Evolutionary conservation across 2,797 vertebrate species (phyloP), one percentile per base, ranked within the genome.

Genomic region (Pseudochirops cupreus): DNA sequence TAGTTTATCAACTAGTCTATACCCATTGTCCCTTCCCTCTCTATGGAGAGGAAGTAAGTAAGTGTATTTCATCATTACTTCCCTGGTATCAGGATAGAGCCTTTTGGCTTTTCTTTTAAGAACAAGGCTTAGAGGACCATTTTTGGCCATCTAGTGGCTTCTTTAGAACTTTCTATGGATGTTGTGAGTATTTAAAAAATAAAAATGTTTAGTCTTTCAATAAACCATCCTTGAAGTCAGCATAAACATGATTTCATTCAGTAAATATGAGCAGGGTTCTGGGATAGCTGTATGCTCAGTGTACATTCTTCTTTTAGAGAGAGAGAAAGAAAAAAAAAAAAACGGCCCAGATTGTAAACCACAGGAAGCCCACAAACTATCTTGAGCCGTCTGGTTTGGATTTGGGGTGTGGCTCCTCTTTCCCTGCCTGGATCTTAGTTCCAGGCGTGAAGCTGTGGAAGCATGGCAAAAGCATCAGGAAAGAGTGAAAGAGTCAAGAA

Each of bases 321-420:
- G 74, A 7, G 0, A 0, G 67, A 29, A 92, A 93, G 95, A 62
- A 9, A 31, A 62, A 62, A 9, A 31, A 62, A 59, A 31, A 33
- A 21, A 33, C 56, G 0, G 3, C 91, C 91, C 62, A 93, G 31
- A 0, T 0, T 0, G 0, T 53, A 46, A 56, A 39, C 91, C 87
- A 39, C 0, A 16, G 90, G 82, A 97, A 90, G 26, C 0, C 5
- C 59, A 39, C 3, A 54, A 28, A 0, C 92, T 62, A 46, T 94
- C n/a, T 91, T 13, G 3, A 31, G 54, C 29, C 58, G 90, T 95
- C 94, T 94, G 92, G 59, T 0, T 0, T 0, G 93, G 55, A 0
- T 62, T 82, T 92, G n/a, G 95, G 12, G 39, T 31, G 7, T 31
- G n/a, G 82, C 0, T 92, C 5, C 56, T 67, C 29, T 33, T 12